Conservation (phyloP, 2,113 vertebrate species). For the Holacanthus passer region DNA sequence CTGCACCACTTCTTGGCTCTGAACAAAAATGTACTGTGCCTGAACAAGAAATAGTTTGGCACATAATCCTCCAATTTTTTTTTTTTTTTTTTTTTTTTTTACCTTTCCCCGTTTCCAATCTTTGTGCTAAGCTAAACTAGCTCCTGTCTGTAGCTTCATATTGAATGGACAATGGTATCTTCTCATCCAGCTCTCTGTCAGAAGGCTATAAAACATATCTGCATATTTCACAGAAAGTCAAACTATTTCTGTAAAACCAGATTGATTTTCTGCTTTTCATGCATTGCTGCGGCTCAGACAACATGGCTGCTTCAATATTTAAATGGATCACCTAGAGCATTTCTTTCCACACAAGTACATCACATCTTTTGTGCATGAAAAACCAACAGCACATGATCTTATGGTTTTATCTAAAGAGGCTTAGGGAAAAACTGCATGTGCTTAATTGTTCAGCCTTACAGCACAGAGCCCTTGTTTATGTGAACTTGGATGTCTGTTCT, state of each 20-base stretch:
- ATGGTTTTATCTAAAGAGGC: constrained; percentile 65
- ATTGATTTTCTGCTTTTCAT: constrained; percentile 44
- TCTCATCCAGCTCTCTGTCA: background rate
- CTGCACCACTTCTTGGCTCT: background rate
- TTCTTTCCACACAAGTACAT: constrained; percentile 66
- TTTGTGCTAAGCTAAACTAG: background rate
- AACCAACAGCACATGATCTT: constrained; percentile 74
- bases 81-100: background rate
- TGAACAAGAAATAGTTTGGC: background rate
- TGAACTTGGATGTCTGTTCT: constrained; percentile 72
- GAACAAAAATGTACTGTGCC: background rate
- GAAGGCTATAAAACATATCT: background rate
- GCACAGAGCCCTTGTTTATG: constrained; percentile 68
- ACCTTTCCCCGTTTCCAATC: background rate
- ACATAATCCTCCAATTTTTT: background rate
- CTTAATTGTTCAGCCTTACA: constrained; percentile 64
- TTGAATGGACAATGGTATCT: background rate
- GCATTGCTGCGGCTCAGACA: constrained; percentile 43
- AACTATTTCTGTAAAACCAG: constrained; percentile 26
- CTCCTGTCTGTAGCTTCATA: background rate
- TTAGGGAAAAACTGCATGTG: constrained; percentile 63
- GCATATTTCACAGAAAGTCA: background rate
- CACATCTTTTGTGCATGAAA: constrained; percentile 69
- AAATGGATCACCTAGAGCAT: constrained; percentile 47
- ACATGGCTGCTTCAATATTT: constrained; percentile 39